phyloP scores from a whole-genome alignment of 2,113 vertebrate genomes.

The Mugil cephalus region DNA sequence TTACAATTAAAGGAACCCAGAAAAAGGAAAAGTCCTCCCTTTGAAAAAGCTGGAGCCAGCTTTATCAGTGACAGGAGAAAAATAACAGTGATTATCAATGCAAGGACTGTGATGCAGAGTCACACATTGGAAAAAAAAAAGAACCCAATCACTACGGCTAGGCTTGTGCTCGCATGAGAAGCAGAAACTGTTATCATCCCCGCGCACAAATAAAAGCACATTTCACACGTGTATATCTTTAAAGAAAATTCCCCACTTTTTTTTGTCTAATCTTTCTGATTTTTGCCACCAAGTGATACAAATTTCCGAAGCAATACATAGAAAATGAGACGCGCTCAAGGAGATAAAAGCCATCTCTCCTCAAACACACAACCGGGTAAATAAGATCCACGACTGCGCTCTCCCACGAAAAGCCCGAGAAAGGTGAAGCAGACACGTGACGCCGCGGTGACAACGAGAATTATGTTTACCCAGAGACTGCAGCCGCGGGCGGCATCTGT shows the following conservation, averaged over 20 bases:
- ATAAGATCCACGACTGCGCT: slow-evolving; percentile 29
- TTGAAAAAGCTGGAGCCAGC: too few relatives aligned
- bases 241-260: too few relatives aligned
- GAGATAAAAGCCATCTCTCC: slow-evolving; percentile 29
- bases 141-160: slow-evolving; percentile 15
- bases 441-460: slow-evolving; percentile 43
- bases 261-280: slow-evolving; percentile 4
- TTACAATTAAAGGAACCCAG: too few relatives aligned
- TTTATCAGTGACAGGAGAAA: too few relatives aligned
- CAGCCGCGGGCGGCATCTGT: slow-evolving; percentile 45
- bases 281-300: neutral
- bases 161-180: slow-evolving; percentile 21
- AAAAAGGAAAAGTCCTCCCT: too few relatives aligned
- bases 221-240: too few relatives aligned
- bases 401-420: neutral
- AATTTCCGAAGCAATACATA: slow-evolving; percentile 43
- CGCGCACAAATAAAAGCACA: neutral
- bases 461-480: slow-evolving; percentile 61
- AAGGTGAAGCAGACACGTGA: slow-evolving; percentile 49
- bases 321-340: slow-evolving; percentile 24
- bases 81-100: too few relatives aligned
- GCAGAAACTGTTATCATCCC: slow-evolving; percentile 22
- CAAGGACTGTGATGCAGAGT: slow-evolving; percentile 14
- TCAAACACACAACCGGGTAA: slow-evolving; percentile 30
- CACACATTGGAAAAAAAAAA: slow-evolving; percentile 3